Evolutionary conservation across 2,888 invertebrate genomes (phyloP), one percentile per base, ranked within the genome.

Genomic region (Anarsia innoxiella): DNA sequence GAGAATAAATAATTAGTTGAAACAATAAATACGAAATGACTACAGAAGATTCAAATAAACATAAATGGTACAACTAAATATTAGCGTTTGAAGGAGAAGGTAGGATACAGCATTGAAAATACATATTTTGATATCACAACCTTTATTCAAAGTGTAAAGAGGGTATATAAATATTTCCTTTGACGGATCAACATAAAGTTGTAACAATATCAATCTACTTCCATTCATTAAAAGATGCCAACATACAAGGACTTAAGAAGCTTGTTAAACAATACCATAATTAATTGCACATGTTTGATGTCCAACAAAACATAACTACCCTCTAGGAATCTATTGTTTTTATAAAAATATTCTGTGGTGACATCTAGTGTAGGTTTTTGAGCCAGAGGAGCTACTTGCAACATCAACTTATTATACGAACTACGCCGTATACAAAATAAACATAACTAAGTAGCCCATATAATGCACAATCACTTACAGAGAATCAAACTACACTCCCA

Each of bases 41-140:
- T 39, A 34, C 39, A 30, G 19, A 33, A 37, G 25, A 13, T 36
- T 28, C 29, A 27, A 26, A 8, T 3, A 29, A 28, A 40, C 26
- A 40, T 16, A 37, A 33, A 34, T 10, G 19, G 14, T 35, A 36
- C 19, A 32, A 30, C 15, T 26, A 39, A 8, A 29, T n/a, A 29
- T 12, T n/a, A 29, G 23, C 15, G 11, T 12, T 10, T 12, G 36
- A 42, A 49, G 49, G 44, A 42, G 42, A 48, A 46, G 51, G 59
- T 56, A 54, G 62, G 59, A 64, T 58, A 58, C 57, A 61, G 56
- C 54, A 79, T 70, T 78, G 63, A 79, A 78, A 78, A 78, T 74
- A 74, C 76, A 67, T 66, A 66, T 59, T 64, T 64, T 64, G 65
- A 49, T 56, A 56, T 66, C 65, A 73, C 64, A 66, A 69, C 59